phyloP scores from a whole-genome alignment of 2,888 invertebrate species.

The Pheosia tremula region DNA sequence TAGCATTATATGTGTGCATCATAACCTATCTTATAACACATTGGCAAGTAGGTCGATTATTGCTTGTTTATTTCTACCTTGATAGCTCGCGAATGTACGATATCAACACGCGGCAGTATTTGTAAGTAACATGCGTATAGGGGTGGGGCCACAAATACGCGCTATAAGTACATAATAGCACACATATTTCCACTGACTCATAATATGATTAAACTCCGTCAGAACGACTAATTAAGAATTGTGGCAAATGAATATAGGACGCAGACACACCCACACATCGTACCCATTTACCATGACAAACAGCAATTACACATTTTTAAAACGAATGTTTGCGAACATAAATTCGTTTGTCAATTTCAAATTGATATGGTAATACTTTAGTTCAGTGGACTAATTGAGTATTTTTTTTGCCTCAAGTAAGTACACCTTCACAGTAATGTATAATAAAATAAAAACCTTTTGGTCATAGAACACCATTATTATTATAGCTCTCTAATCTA shows the following conservation, averaged over 20 bases:
- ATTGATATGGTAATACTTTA: neutral
- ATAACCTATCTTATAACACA: no score
- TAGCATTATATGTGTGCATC: no score
- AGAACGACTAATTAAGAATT: constrained; percentile 23
- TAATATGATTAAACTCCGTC: constrained; percentile 12
- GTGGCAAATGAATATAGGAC: constrained; percentile 19
- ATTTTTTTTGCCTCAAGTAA: no score
- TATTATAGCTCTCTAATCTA: no score
- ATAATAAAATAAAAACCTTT: no score
- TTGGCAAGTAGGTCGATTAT: no score
- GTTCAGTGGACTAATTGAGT: no score
- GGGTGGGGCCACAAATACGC: neutral
- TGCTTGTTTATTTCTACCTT: no score
- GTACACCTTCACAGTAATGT: no score
- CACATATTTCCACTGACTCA: constrained; percentile 22
- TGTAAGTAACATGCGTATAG: neutral
- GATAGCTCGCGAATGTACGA: no score
- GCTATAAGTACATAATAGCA: neutral
- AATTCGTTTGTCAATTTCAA: neutral
- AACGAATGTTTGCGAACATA: neutral
- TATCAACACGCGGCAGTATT: neutral
- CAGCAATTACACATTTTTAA: constrained; percentile 25
- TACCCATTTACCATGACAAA: constrained; percentile 30
- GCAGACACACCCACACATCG: constrained; percentile 1
- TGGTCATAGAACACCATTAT: no score